These are phyloP conservation scores for Chelmon rostratus DNA, from an alignment of 2,797 vertebrate genomes.

Conservation along the genomic window DNA sequence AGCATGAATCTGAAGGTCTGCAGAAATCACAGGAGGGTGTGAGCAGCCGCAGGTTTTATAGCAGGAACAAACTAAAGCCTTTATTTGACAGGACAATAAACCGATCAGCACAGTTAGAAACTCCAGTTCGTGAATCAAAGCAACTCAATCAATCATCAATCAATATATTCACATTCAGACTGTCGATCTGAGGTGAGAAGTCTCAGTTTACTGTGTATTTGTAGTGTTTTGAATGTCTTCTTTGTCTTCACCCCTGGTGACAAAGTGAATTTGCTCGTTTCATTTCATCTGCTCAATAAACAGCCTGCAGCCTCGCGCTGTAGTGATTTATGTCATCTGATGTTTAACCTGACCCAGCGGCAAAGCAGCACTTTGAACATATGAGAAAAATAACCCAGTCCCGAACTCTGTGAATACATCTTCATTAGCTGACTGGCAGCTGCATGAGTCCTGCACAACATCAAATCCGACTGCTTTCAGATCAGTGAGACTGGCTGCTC, in stretches of 20 bases:
- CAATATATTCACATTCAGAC: no score
- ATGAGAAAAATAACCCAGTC: neutral
- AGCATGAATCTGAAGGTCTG: neutral
- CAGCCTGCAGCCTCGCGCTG: no score
- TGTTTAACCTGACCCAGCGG: fast-evolving
- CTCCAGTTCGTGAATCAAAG: neutral
- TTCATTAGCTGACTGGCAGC: neutral
- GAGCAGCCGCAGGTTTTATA: no score
- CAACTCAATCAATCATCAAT: no score
- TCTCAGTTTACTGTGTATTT: neutral
- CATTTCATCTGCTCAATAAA: slow-evolving; percentile 24
- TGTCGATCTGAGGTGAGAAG: no score
- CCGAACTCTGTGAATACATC: neutral
- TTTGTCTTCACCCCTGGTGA: neutral
- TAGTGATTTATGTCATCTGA: neutral
- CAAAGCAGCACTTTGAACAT: neutral
- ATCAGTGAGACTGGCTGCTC: neutral
- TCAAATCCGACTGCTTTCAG: neutral
- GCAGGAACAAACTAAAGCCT: no score
- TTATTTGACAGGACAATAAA: neutral
- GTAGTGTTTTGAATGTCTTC: neutral
- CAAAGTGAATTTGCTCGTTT: slow-evolving; percentile 23
- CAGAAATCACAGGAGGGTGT: neutral
- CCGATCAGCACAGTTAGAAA: neutral
- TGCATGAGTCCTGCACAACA: fast-evolving